A percentile compares a stretch with the other conserved stretches of the same genome.
These are phyloP conservation scores for Automeris io DNA, from an alignment of 2,888 invertebrate species.

Conservation along the genomic window DNA sequence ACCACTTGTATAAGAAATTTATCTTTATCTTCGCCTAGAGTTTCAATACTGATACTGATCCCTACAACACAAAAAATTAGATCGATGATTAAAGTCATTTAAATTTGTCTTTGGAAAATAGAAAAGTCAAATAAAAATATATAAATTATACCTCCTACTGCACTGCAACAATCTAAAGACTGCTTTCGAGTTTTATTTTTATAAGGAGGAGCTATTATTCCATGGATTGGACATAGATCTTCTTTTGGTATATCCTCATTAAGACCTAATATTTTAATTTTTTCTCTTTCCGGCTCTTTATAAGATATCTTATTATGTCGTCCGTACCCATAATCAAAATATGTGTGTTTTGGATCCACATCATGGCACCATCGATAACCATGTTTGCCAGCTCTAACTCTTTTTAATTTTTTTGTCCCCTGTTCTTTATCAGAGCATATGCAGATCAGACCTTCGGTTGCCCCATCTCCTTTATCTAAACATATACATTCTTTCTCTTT, in stretches of 20 bases:
- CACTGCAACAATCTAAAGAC: conserved; percentile 65
- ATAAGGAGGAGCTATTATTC: conserved; percentile 37
- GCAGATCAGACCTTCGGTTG: conserved; percentile 26
- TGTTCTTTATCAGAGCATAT: conserved; percentile 33
- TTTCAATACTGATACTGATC: conserved; percentile 61
- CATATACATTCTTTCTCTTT: conserved; percentile 39
- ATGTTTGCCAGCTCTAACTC: conserved; percentile 48
- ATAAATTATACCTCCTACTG: conserved; percentile 53
- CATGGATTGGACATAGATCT: conserved; percentile 33
- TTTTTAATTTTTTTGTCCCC: conserved; percentile 39
- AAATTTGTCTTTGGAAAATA: background rate
- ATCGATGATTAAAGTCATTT: no score
- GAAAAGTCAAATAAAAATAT: background rate
- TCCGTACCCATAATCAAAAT: conserved; percentile 57
- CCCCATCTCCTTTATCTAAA: conserved; percentile 26
- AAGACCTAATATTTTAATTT: conserved; percentile 48
- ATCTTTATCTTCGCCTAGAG: conserved; percentile 57
- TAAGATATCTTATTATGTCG: conserved; percentile 46
- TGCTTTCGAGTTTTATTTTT: conserved; percentile 45
- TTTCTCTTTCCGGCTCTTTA: conserved; percentile 34
- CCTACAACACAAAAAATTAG: conserved; percentile 28
- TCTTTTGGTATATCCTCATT: conserved; percentile 25
- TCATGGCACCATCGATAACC: conserved; percentile 64
- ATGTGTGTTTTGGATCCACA: conserved; percentile 59
- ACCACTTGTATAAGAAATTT: conserved; percentile 79